Base-by-base conservation (phyloP, 2,888 invertebrate species). In the Pheosia tremula region DNA sequence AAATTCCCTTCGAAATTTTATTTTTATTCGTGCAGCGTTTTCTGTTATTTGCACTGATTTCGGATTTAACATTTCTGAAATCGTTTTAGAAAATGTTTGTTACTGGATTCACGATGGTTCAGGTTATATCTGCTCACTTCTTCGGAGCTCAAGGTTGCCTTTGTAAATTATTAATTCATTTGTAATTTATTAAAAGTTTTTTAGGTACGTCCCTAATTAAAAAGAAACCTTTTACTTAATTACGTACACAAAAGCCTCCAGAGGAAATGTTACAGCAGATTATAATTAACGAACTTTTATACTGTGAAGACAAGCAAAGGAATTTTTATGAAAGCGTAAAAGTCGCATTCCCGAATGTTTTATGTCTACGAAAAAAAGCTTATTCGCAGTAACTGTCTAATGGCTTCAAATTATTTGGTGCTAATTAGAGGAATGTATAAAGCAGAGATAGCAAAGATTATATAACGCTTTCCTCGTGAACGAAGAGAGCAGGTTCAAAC, bases 381-480 rank as follows among this genome's bases (percentile, higher is more conserved):
- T 58, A 69, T 66, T 61, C 60, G 57, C 61, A 68, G 63, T 64
- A 68, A 68, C 62, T 55, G 68, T 70, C 63, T 64, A 70, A 75
- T 71, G 68, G 57, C 61, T 57, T 71, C 65, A 70, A 70, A 74
- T 79, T 76, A 73, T 67, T 60, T 59, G 60, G 57, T 67, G 70
- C 69, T 77, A 78, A 77, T 77, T 77, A 78, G 64, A 69, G 63
- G 60, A 68, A 67, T 68, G 58, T 52, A 63, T 58, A 24, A 24
- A 24, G 24, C 24, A 24, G 24, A 1, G 24, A 24, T 24, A 24
- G 24, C 24, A 2, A 24, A 24, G 24, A 0, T 24, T 0, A 24
- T 24, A 24, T 24, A 24, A 24, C 24, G 24, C 24, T 24, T 24
- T 24, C 24, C 24, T 24, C 24, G 24, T 2, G 24, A 24, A 24